Base-by-base conservation (phyloP, 2,888 invertebrate genomes). In the Drosophila lutescens region DNA sequence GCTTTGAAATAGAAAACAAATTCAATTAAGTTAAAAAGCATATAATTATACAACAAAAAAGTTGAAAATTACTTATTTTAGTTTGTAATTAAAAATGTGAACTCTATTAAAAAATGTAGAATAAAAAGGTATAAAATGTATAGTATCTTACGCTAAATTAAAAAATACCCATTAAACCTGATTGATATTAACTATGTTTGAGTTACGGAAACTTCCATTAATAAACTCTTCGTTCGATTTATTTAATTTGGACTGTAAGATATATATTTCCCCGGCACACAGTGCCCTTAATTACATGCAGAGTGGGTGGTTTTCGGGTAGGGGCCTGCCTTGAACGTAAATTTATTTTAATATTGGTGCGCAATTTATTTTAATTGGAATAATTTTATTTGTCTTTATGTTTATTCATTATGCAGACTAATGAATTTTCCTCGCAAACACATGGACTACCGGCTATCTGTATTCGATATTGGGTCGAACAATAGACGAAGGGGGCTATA, bases 311-410 rank as follows among this genome's bases (percentile, higher is more conserved):
- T n/a, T 10, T 7, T 46, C 4, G 17, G 43, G 65, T 36, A 30
- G 50, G 58, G 58, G 55, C 43, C 38, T 65, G 83, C 74, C 74
- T 76, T 79, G 60, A 56, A 72, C 65, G 76, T 67, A 78, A 86
- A 79, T 86, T 79, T 78, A 86, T 86, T 86, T 86, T 87, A 87
- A 89, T 80, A 86, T 89, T 78, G 88, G 79, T 74, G 77, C 80
- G 88, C 89, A 88, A 89, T 88, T 89, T 87, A 89, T 89, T 89
- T 87, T 87, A 87, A 87, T 87, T 87, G 89, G 88, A 88, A 89
- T 87, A 89, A 89, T 89, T 89, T 87, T 86, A 86, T 89, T 86
- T 89, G 87, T 89, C 89, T 88, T 87, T 87, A 87, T 87, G 89
- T 89, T 87, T 86, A 86, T 86, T 86, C 88, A 86, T 87, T 89